phyloP scores from a whole-genome alignment of 1,140 invertebrate genomes.

The Lepidurus apus region DNA sequence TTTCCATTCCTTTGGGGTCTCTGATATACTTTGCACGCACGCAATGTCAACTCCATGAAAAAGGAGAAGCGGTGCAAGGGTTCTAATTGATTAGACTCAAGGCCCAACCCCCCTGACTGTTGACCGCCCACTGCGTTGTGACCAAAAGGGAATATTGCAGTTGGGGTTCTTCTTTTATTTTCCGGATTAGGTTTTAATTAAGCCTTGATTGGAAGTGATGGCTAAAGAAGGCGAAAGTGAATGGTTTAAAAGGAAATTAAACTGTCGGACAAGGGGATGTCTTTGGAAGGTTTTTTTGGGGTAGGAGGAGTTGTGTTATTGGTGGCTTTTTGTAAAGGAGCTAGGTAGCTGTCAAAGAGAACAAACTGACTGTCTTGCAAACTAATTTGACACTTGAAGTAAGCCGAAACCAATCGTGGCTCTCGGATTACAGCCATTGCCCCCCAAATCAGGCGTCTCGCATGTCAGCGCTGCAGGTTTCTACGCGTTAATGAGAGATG shows the following conservation, averaged over 20 bases:
- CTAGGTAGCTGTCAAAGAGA: neutral
- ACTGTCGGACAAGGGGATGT: neutral
- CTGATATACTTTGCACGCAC: neutral
- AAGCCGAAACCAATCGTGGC: neutral
- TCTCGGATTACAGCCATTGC: neutral
- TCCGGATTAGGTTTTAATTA: no score
- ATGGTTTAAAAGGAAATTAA: no score
- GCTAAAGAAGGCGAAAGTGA: no score
- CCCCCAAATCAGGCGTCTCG: no score
- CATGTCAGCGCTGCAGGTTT: no score
- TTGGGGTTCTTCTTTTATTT: no score
- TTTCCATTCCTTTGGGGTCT: neutral
- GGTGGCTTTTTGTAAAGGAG: no score
- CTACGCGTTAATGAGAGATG: neutral
- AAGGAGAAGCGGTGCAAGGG: neutral
- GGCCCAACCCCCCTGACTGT: neutral
- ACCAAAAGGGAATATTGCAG: neutral
- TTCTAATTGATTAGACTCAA: conserved; percentile 11
- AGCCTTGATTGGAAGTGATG: no score
- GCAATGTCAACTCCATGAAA: neutral
- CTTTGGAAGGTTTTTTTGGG: neutral
- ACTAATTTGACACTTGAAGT: conserved; percentile 18
- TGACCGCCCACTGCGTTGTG: conserved; percentile 16
- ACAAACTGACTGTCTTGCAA: neutral
- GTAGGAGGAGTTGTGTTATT: neutral